phyloP scores from a whole-genome alignment of 1,140 invertebrate genomes.

The Nomia melanderi region DNA sequence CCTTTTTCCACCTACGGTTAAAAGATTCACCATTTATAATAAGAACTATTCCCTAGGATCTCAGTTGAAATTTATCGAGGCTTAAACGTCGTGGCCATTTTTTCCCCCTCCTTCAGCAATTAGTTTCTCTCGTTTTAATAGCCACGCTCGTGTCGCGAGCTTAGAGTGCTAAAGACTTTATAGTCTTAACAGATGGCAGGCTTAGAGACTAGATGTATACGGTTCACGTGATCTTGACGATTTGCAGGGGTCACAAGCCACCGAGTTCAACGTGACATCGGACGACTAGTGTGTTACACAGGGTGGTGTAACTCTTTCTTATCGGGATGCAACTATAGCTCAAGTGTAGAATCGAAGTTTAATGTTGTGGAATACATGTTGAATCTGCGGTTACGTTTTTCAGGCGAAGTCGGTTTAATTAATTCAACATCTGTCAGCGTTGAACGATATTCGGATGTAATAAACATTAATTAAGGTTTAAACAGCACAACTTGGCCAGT shows the following conservation, averaged over 20 bases:
- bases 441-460: too few species aligned
- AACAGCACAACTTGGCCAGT: too few species aligned
- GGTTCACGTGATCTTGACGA: background rate
- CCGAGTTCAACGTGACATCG: background rate
- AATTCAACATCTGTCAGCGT: too few species aligned
- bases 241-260: background rate
- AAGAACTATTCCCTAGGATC: background rate
- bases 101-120: background rate
- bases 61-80: background rate
- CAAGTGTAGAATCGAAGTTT: too few species aligned
- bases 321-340: background rate
- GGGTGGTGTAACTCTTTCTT: background rate
- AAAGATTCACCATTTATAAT: background rate
- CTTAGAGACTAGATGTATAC: background rate
- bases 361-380: too few species aligned
- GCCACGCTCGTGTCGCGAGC: background rate
- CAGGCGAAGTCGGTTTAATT: too few species aligned
- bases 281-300: background rate
- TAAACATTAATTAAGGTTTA: too few species aligned
- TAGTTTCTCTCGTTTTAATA: slow-evolving; percentile 6
- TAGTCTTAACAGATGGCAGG: slow-evolving; percentile 3
- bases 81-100: background rate
- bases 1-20: background rate
- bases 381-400: too few species aligned
- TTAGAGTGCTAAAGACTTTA: slow-evolving; percentile 6